These are phyloP conservation scores for Phodopus roborovskii DNA, from an alignment of 2,113 vertebrate species.

Conservation along the genomic window DNA sequence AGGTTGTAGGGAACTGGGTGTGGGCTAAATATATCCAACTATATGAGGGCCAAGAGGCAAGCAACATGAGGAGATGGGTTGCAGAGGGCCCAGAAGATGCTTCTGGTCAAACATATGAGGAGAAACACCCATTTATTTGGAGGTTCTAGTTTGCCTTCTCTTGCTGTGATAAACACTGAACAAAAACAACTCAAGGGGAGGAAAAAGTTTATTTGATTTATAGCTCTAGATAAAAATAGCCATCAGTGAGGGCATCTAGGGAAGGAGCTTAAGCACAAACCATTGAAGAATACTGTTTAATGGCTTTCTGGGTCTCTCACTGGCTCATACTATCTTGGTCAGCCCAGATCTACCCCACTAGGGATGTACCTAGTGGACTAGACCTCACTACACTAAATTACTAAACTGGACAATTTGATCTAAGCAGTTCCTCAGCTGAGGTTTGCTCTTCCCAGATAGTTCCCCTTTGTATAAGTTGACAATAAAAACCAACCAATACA, in stretches of 20 bases:
- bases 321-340: too few relatives aligned
- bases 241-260: neutral
- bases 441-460: neutral
- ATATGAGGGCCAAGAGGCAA: neutral
- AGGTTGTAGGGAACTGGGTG: neutral
- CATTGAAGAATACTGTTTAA: too few relatives aligned
- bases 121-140: neutral
- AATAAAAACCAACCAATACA: neutral
- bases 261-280: neutral
- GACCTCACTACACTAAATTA: too few relatives aligned
- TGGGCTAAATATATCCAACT: neutral
- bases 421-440: neutral
- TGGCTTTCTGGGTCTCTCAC: neutral
- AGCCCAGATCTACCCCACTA: neutral
- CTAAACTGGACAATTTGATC: too few relatives aligned
- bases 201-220: neutral
- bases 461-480: neutral
- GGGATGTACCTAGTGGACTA: neutral
- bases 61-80: neutral
- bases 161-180: neutral
- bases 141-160: neutral
- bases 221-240: neutral
- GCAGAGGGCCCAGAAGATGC: neutral
- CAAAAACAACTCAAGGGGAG: too few relatives aligned
- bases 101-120: neutral